Base-by-base conservation (phyloP, 2,888 invertebrate species). In the Slavum lentiscoides region DNA sequence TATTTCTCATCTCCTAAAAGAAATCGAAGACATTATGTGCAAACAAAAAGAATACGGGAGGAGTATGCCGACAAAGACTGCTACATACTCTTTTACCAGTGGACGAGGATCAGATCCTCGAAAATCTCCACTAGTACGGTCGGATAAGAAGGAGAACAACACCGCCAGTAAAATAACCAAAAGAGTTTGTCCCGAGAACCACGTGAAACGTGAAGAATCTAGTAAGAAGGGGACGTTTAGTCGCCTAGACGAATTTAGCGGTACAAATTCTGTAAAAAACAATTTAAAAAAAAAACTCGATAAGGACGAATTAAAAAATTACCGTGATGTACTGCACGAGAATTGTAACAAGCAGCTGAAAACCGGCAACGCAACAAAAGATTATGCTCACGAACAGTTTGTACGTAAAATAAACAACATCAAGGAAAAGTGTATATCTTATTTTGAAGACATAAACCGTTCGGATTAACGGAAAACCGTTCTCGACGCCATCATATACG, bases 11-110 rank as follows among this genome's bases (percentile, higher is more conserved):
- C 66, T 66, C 9, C 64, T 66, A 19, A 58, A 23, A 19, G 74
- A 74, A 66, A 58, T 74, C 39, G 74, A 74, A 6, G 23, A 67
- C 1, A 58, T 74, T 19, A 17, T 74, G 7, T 23, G 55, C 39
- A 13, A 43, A 23, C 19, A 23, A 8, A 37, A 30, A 1, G 13
- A 49, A 64, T 7, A 13, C 37, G 19, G 15, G 0, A 39, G 2
- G 2, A 9, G 49, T 21, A 17, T 2, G 2, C 6, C 55, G 30
- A 19, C 61, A 37, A 9, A 37, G 7, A 43, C n/a, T 21, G 8
- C n/a, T 21, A 23, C 39, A 7, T 58, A 7, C 39, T 1, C 7
- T 11, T 39, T 39, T 67, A 0, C 58, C 7, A 17, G 66, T 6
- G 58, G 0, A 66, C 66, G 23, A 23, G 23, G 58, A 6, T 39